Percentiles rank a stretch among this genome's conserved stretches.
These are phyloP conservation scores for Cepaea hortensis DNA, from an alignment of 2,888 invertebrate species.

Conservation along the genomic window DNA sequence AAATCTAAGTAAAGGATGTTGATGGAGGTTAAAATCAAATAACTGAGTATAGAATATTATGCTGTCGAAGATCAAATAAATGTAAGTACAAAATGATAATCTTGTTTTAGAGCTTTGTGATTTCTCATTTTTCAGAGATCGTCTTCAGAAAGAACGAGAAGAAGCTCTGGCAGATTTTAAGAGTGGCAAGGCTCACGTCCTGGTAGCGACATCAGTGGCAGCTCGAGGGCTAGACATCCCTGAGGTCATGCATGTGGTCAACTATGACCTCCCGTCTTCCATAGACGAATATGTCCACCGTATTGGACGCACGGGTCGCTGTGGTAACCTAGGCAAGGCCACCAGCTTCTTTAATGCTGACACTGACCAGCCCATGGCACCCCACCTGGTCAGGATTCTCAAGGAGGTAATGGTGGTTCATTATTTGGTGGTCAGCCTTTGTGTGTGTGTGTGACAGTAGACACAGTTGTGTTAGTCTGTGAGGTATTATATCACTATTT, in stretches of 20 bases:
- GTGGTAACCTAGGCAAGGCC: slow-evolving; percentile 92
- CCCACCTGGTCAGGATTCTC: slow-evolving; percentile 84
- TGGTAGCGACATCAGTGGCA: slow-evolving; percentile 96
- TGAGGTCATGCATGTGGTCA: slow-evolving; percentile 98
- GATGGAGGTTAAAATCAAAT: too few species aligned
- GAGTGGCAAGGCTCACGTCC: slow-evolving; percentile 84
- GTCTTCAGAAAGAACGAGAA: slow-evolving; percentile 85
- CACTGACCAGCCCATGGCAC: slow-evolving; percentile 78
- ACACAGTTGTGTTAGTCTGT: too few species aligned
- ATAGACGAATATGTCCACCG: slow-evolving; percentile 99
- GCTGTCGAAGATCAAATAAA: too few species aligned
- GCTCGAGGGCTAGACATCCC: slow-evolving; percentile 90
- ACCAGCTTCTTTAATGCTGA: slow-evolving; percentile 76
- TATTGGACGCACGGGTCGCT: slow-evolving; percentile 98
- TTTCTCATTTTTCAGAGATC: slow-evolving; percentile 77
- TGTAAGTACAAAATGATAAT: too few species aligned
- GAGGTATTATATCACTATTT: too few species aligned
- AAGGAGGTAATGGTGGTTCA: slow-evolving; percentile 77
- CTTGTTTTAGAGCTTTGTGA: background rate
- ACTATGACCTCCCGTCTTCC: slow-evolving; percentile 98
- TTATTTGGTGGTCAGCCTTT: slow-evolving; percentile 38
- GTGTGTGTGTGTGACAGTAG: background rate
- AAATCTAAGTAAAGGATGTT: background rate
- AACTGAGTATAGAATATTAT: too few species aligned
- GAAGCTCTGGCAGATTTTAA: slow-evolving; percentile 87